These are phyloP conservation scores for Discoglossus pictus DNA, from an alignment of 2,797 vertebrate genomes.

Conservation along the genomic window DNA sequence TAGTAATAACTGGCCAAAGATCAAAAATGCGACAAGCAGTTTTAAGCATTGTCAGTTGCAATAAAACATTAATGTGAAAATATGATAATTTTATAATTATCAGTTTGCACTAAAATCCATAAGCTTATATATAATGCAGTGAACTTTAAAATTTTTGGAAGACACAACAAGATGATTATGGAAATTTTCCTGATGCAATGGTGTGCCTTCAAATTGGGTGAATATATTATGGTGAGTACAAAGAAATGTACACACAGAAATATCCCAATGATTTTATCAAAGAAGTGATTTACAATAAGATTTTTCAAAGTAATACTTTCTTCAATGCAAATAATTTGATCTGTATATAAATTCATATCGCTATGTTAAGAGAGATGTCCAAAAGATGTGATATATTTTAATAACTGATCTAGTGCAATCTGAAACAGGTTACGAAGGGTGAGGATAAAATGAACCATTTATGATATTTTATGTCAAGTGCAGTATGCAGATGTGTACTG, in stretches of 20 bases:
- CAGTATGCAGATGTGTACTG: too few species aligned
- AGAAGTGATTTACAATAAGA: too few species aligned
- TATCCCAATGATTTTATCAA: too few species aligned
- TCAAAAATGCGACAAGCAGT: conserved; percentile 62
- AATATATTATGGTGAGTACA: neutral
- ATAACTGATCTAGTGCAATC: too few species aligned
- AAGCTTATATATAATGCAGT: neutral
- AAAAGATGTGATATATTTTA: neutral
- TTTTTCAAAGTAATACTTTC: too few species aligned
- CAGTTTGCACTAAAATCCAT: conserved; percentile 13
- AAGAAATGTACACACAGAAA: too few species aligned
- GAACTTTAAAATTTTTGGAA: neutral
- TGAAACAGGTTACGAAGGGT: too few species aligned
- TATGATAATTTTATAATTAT: neutral
- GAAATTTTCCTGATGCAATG: conserved; percentile 1
- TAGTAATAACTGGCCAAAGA: conserved; percentile 75
- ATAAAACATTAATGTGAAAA: neutral
- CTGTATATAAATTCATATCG: too few species aligned
- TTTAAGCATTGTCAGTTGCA: neutral
- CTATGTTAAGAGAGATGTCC: neutral
- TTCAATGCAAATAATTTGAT: conserved; percentile 6
- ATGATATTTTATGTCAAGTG: too few species aligned
- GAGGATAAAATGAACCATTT: too few species aligned
- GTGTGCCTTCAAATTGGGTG: neutral
- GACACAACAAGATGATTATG: neutral